phyloP scores from a whole-genome alignment of 1,140 invertebrate genomes.

The Eriocheir sinensis region DNA sequence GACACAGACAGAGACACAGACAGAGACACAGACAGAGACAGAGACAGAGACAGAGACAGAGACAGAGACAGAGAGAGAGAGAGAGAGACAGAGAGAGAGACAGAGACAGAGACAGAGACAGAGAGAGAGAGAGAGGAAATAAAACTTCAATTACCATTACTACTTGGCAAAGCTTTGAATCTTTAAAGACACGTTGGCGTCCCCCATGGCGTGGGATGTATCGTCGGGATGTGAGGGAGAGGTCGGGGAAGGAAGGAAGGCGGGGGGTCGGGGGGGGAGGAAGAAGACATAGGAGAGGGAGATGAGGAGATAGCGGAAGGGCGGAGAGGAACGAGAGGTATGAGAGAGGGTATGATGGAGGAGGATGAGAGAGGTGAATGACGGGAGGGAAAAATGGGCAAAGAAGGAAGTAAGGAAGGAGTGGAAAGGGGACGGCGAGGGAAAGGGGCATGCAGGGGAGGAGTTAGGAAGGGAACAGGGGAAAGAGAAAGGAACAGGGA shows the following conservation, averaged over 20 bases:
- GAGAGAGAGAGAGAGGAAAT: neutral
- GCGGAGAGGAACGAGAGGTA: too few relatives aligned
- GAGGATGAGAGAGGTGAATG: too few relatives aligned
- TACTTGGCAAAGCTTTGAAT: neutral
- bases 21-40: slow-evolving; percentile 3
- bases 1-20: slow-evolving; percentile 41
- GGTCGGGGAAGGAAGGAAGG: neutral
- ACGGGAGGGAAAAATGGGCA: too few relatives aligned
- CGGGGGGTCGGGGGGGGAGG: neutral
- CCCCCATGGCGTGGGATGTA: neutral
- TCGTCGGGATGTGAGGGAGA: neutral
- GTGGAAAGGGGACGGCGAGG: too few relatives aligned
- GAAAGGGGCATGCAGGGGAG: too few relatives aligned
- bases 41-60: neutral
- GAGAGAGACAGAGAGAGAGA: slow-evolving; percentile 55
- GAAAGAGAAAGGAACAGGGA: too few relatives aligned
- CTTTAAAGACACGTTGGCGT: neutral
- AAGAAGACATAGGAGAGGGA: too few relatives aligned
- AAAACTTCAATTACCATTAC: neutral
- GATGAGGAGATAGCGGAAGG: too few relatives aligned
- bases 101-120: neutral
- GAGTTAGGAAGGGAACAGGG: too few relatives aligned
- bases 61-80: slow-evolving; percentile 52
- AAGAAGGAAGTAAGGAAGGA: too few relatives aligned
- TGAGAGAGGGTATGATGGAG: too few relatives aligned